Evolutionary conservation across 2,113 vertebrate genomes (phyloP), one percentile per base, ranked within the genome.

Genomic region (Synchiropus splendidus): DNA sequence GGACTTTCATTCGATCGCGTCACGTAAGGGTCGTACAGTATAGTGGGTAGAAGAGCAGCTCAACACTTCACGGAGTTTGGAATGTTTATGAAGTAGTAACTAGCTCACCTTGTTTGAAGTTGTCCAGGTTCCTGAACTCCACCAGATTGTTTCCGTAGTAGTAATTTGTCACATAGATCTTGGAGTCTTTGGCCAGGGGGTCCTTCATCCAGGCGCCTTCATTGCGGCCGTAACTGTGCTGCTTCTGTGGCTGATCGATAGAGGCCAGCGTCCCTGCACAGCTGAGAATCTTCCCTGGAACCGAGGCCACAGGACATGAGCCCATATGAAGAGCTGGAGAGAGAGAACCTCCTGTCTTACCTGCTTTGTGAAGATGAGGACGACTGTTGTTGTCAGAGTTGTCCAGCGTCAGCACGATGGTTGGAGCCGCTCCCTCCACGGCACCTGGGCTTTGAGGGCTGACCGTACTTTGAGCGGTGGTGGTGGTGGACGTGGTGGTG

Each of bases 121-220:
- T 98, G 9, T 97, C 94, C 44, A 98, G 83, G 75, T 90, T 97
- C 45, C 95, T 85, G 68, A 98, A 98, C 78, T 98, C 95, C 58
- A 98, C 89, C 41, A 98, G 81, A 65, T 86, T 95, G 83, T 96
- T 98, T 16, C 95, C 95, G 0, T 98, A 98, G 74, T 98, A 97
- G 70, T 98, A 98, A 79, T 98, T 98, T 47, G 95, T 98, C 64
- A 98, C 83, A 0, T 95, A 98, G 83, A 98, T 92, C 55, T 89
- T 91, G 58, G 86, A 88, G 6, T 96, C 92, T 63, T 75, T 89
- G n/a, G 91, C 88, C 0, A 80, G 47, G 0, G 95, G 94, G 66
- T 98, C 95, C 78, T 98, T 98, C 94, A 98, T 97, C 95, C 95
- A 98, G 36, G 95, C 92, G 2, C 95, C 95, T 50, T 98, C 95